Evolutionary conservation across 2,888 invertebrate species (phyloP).

Genomic region (Pseudolycoriella hygida): DNA sequence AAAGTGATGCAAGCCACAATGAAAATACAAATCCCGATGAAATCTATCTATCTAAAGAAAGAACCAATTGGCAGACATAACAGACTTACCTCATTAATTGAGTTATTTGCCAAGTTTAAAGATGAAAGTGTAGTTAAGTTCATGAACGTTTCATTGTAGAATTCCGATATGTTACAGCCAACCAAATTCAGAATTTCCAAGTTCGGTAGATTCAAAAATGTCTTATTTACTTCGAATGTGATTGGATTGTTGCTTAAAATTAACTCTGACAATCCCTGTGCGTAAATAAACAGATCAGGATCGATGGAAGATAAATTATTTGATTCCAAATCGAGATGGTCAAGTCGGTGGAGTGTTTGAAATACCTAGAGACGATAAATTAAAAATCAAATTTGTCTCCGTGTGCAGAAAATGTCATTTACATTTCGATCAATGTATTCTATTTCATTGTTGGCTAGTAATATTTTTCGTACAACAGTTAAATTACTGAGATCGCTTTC

Average conservation of each 20-base stretch:
- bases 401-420: background rate
- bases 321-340: conserved; percentile 22
- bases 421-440: background rate
- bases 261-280: conserved; percentile 19
- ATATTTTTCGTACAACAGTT: conserved; percentile 20
- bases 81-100: conserved; percentile 20
- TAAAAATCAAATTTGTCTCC: background rate
- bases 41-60: too few relatives aligned
- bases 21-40: too few relatives aligned
- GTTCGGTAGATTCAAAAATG: conserved; percentile 22
- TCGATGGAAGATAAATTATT: conserved; percentile 23
- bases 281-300: conserved; percentile 22
- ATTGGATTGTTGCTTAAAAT: conserved; percentile 28
- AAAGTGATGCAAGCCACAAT: too few relatives aligned
- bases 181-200: conserved; percentile 23
- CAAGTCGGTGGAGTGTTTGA: conserved; percentile 18
- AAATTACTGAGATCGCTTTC: conserved; percentile 20
- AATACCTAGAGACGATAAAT: conserved; percentile 20
- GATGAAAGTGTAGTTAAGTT: conserved; percentile 21
- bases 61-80: too few relatives aligned
- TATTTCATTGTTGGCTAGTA: conserved; percentile 21
- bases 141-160: conserved; percentile 24
- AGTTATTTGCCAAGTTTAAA: conserved; percentile 25
- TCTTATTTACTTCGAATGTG: conserved; percentile 17
- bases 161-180: conserved; percentile 22